Conservation (phyloP, 2,797 vertebrate genomes). For the Melanogrammus aeglefinus region DNA sequence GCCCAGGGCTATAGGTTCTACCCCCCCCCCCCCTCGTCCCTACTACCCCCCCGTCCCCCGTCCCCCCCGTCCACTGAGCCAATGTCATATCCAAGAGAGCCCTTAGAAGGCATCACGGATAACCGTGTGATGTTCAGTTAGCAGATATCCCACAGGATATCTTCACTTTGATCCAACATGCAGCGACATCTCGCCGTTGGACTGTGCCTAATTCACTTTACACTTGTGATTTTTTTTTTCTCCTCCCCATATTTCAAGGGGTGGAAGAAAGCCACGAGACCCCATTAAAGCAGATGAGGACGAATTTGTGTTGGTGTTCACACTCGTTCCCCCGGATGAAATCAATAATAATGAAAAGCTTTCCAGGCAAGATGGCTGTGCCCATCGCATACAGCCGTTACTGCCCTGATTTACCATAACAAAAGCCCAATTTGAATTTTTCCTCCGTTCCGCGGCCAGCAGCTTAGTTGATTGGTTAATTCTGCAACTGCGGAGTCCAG, state of each 20-base stretch:
- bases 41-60: neutral
- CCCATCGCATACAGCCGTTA: constrained; percentile 7
- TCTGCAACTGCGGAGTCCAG: constrained; percentile 52
- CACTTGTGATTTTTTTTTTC: constrained; percentile 34
- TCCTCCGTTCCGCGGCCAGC: constrained; percentile 25
- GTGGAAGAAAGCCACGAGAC: neutral
- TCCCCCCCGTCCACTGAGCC: neutral
- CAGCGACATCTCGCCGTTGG: constrained; percentile 37
- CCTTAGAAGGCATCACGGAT: constrained; percentile 45
- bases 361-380: constrained; percentile 23
- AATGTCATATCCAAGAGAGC: constrained; percentile 21
- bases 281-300: constrained; percentile 32
- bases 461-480: constrained; percentile 61
- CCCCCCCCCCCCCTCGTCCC: constrained; percentile 14
- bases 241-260: constrained; percentile 2
- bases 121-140: constrained; percentile 40
- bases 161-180: constrained; percentile 40
- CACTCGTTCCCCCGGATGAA: constrained; percentile 14
- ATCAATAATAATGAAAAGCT: constrained; percentile 25
- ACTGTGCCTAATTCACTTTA: constrained; percentile 48
- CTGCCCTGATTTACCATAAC: neutral
- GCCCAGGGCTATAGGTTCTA: constrained; percentile 34
- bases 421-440: neutral
- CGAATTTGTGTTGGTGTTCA: constrained; percentile 10
- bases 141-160: constrained; percentile 53